Evolutionary conservation across 2,113 vertebrate species (phyloP).

Genomic region (Callopanchax toddi): DNA sequence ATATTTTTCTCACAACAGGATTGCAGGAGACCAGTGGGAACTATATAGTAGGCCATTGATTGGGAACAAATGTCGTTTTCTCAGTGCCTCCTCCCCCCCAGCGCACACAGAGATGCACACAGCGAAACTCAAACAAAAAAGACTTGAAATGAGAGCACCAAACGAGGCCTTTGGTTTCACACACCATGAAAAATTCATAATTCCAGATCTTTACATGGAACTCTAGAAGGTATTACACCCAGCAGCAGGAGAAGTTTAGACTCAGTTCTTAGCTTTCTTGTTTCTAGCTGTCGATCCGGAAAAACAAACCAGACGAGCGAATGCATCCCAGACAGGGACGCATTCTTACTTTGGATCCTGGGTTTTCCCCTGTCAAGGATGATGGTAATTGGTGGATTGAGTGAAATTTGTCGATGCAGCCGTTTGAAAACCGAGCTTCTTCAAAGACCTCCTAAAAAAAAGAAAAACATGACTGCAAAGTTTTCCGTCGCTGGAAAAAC

Average conservation of each 20-base stretch:
- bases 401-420: conserved; percentile 42
- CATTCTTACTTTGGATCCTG: conserved; percentile 43
- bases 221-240: conserved; percentile 70
- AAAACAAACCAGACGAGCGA: conserved; percentile 25
- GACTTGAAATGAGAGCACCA: conserved; percentile 68
- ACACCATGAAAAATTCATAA: conserved; percentile 77
- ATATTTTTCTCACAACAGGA: conserved; percentile 22
- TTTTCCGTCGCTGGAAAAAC: conserved; percentile 32
- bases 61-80: conserved; percentile 53
- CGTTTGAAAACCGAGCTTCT: conserved; percentile 45
- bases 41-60: conserved; percentile 60
- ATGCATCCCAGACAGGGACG: conserved; percentile 26
- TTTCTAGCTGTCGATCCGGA: conserved; percentile 20
- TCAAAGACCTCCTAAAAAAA: conserved; percentile 32
- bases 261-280: conserved; percentile 32
- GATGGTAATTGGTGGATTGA: conserved; percentile 42
- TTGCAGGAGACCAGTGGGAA: conserved; percentile 34
- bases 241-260: conserved; percentile 64
- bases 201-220: conserved; percentile 76
- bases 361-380: conserved; percentile 51
- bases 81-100: conserved; percentile 32
- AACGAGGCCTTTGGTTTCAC: conserved; percentile 72
- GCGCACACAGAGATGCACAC: conserved; percentile 23
- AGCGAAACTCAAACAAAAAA: conserved; percentile 59
- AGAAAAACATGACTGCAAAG: conserved; percentile 24